Evolutionary conservation across 2,888 invertebrate genomes (phyloP), one percentile per base, ranked within the genome.

Genomic region (Lobophora halterata): DNA sequence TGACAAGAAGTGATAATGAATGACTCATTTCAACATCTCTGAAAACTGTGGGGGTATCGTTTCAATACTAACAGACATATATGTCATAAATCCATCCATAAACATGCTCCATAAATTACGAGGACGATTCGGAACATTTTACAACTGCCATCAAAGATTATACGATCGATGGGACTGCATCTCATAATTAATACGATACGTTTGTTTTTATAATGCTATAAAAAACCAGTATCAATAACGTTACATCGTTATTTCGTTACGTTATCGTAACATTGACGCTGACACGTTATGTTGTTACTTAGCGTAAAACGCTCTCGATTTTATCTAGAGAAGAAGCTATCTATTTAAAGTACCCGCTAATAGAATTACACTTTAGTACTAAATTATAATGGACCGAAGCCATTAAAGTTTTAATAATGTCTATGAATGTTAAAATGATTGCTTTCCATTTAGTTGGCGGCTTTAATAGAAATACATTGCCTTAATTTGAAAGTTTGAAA

Each of bases 31-130:
- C 5, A 10, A 18, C 12, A 6, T 14, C 12, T 12, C 13, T 4
- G 3, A 29, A 30, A 38, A 35, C 12, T 25, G 40, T 21, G 29
- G 17, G 30, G 42, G 38, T 23, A 41, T 33, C 34, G 32, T 37
- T 49, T 43, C 53, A 30, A 38, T 32, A 36, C 42, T 24, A 36
- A 65, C 63, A 71, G 62, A 69, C 65, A 67, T 60, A 74, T 72
- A 72, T 49, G 70, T 66, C 72, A 79, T 86, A 85, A 86, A 83
- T 72, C 62, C 65, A 61, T 71, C 79, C 79, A 82, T 87, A 85
- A 86, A 85, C 81, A 86, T 79, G 87, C 68, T 76, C 78, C 83
- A 81, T 83, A 86, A 87, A 86, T 86, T 86, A 85, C 68, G 81
- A 78, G 80, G 74, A 76, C 80, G 74, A 85, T 86, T 85, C 78